These are phyloP conservation scores for Petrophora chlorosata DNA, from an alignment of 2,888 invertebrate genomes.

Conservation along the genomic window DNA sequence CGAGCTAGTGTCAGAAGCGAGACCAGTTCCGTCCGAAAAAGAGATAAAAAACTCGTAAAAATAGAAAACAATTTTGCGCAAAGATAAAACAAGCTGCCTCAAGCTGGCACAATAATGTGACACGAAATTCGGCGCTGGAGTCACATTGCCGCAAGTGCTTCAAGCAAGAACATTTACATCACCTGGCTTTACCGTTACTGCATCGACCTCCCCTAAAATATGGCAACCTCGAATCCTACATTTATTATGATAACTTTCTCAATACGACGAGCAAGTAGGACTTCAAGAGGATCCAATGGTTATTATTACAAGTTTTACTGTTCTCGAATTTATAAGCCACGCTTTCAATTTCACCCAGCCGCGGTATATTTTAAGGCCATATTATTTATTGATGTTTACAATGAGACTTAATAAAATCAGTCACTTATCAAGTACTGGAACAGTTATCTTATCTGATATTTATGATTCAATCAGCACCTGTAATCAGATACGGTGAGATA, in stretches of 20 bases:
- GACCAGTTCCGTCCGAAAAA: slow-evolving; percentile 23
- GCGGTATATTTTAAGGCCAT: slow-evolving; percentile 12
- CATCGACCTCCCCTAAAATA: slow-evolving; percentile 68
- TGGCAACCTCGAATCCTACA: slow-evolving; percentile 73
- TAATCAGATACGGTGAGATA: slow-evolving; percentile 26
- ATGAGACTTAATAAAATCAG: slow-evolving; percentile 1
- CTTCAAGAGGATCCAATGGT: slow-evolving; percentile 44
- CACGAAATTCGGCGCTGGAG: slow-evolving; percentile 31
- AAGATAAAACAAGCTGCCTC: slow-evolving; percentile 42
- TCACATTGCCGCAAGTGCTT: slow-evolving; percentile 8
- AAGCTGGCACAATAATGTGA: slow-evolving; percentile 32
- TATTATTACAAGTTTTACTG: slow-evolving; percentile 36
- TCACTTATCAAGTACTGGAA: slow-evolving; percentile 12
- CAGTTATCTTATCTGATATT: slow-evolving; percentile 31
- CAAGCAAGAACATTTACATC: slow-evolving; percentile 38
- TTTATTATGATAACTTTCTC: slow-evolving; percentile 69
- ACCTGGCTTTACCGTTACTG: slow-evolving; percentile 63
- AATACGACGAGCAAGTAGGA: slow-evolving; percentile 37
- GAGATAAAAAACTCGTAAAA: slow-evolving; percentile 38
- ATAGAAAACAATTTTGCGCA: slow-evolving; percentile 45
- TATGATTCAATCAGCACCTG: slow-evolving; percentile 24
- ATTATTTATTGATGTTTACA: slow-evolving; percentile 3
- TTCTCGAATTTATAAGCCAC: slow-evolving; percentile 13
- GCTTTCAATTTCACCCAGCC: slow-evolving; percentile 16
- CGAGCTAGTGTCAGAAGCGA: slow-evolving; percentile 9